Evolutionary conservation across 1,140 invertebrate genomes (phyloP).

Genomic region (Lerema accius): DNA sequence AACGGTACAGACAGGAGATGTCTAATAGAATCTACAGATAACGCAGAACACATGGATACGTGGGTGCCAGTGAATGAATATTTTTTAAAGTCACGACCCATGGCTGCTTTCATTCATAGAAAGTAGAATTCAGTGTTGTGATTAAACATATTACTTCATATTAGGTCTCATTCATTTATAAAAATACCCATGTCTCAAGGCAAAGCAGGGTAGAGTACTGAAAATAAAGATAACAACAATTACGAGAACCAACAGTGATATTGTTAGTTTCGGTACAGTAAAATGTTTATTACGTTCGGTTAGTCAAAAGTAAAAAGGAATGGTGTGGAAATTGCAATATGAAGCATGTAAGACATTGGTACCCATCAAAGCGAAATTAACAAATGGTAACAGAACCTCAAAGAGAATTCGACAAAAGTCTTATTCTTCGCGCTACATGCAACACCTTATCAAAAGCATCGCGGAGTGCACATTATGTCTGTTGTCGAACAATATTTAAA

Average conservation of each 20-base stretch:
- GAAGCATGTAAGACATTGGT: too few relatives aligned
- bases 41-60: conserved; percentile 54
- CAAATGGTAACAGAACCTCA: too few relatives aligned
- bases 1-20: conserved; percentile 46
- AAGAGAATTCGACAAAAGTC: not conserved
- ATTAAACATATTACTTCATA: not conserved
- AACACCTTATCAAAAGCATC: conserved; percentile 18
- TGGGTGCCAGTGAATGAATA: conserved; percentile 41
- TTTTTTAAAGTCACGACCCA: not conserved
- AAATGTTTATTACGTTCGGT: too few relatives aligned
- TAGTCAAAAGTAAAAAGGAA: too few relatives aligned
- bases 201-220: too few relatives aligned
- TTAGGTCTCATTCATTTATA: too few relatives aligned
- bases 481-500: conserved; percentile 31
- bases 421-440: not conserved
- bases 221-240: too few relatives aligned
- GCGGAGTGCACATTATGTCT: conserved; percentile 10
- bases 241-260: too few relatives aligned
- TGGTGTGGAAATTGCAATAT: too few relatives aligned
- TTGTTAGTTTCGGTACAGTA: too few relatives aligned
- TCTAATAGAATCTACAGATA: conserved; percentile 61
- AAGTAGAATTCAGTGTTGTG: not conserved
- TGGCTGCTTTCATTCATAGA: not conserved
- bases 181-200: too few relatives aligned
- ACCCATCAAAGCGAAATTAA: too few relatives aligned